phyloP scores from a whole-genome alignment of 30 jellyfish, hydroid and myxozoan species.

The Turritopsis rubra region DNA sequence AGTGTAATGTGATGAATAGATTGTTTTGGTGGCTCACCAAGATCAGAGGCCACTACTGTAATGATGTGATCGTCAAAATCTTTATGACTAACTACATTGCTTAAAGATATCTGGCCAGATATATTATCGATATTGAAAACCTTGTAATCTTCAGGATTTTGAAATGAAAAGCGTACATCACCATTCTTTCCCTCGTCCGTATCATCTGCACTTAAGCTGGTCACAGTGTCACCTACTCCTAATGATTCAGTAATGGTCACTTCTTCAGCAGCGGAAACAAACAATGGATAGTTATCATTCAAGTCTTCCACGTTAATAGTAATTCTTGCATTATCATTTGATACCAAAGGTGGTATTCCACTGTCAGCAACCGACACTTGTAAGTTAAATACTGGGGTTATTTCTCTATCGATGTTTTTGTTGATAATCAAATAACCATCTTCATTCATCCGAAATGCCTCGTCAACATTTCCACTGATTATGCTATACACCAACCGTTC shows the following conservation, averaged over 20 bases:
- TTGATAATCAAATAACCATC: background rate
- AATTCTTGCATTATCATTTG: background rate
- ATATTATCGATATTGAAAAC: constrained; percentile 21
- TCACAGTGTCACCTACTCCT: constrained; percentile 33
- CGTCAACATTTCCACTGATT: constrained; percentile 2
- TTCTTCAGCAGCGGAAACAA: constrained; percentile 31
- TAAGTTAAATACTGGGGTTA: background rate
- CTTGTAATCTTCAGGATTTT: constrained; percentile 27
- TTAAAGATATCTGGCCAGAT: constrained; percentile 41
- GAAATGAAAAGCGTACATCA: constrained; percentile 27
- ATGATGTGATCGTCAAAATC: constrained; percentile 7
- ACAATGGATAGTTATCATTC: constrained; percentile 80
- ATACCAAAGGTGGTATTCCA: constrained; percentile 1
- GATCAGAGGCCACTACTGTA: constrained; percentile 42
- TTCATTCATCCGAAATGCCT: background rate
- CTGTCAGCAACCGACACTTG: constrained; percentile 6
- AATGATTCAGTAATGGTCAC: constrained; percentile 16
- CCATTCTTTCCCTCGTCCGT: background rate
- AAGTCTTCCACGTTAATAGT: constrained; percentile 37
- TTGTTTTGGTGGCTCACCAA: constrained; percentile 23
- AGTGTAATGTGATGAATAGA: background rate
- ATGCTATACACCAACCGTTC: constrained; percentile 30
- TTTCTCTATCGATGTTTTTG: constrained; percentile 15
- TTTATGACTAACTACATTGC: constrained; percentile 36
- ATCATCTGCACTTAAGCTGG: constrained; percentile 3